A percentile compares a stretch with the other conserved stretches of the same genome.
Conservation (phyloP, 2,888 invertebrate species). For the Mongoloraphidia duomilia region DNA sequence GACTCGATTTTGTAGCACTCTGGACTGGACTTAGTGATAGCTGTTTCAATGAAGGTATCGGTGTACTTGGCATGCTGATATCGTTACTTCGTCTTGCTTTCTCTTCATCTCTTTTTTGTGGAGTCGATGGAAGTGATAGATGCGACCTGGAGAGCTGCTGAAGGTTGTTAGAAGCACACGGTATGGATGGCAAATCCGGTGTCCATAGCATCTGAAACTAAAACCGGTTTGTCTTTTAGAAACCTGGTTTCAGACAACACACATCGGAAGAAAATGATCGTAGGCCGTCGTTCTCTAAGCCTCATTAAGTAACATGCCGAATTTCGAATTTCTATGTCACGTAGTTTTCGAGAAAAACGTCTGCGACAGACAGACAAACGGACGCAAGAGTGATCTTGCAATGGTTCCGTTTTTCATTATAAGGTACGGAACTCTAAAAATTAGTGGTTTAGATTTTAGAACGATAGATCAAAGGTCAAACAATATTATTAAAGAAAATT, state of each 20-base stretch:
- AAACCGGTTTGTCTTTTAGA: conserved; percentile 1
- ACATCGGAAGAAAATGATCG: no score
- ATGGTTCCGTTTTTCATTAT: no score
- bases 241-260: no score
- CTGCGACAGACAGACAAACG: no score
- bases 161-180: conserved; percentile 29
- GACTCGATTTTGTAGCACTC: conserved; percentile 11
- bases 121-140: conserved; percentile 23
- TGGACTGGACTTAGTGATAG: not conserved
- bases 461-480: no score
- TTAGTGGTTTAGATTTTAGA: no score
- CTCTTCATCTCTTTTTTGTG: conserved; percentile 21
- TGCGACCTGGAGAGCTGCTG: conserved; percentile 27
- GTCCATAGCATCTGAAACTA: conserved; percentile 40
- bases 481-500: conserved; percentile 7
- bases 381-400: no score
- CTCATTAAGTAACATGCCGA: no score
- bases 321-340: no score
- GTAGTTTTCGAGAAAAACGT: no score
- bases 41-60: conserved; percentile 8
- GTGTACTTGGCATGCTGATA: conserved; percentile 11
- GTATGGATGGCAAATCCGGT: conserved; percentile 33
- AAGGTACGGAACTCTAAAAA: no score
- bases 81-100: conserved; percentile 16
- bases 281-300: no score